A percentile compares a stretch with the other conserved stretches of the same genome.
Evolutionary conservation across 1,140 invertebrate genomes (phyloP).

Genomic region (Apocrypta bakeri): DNA sequence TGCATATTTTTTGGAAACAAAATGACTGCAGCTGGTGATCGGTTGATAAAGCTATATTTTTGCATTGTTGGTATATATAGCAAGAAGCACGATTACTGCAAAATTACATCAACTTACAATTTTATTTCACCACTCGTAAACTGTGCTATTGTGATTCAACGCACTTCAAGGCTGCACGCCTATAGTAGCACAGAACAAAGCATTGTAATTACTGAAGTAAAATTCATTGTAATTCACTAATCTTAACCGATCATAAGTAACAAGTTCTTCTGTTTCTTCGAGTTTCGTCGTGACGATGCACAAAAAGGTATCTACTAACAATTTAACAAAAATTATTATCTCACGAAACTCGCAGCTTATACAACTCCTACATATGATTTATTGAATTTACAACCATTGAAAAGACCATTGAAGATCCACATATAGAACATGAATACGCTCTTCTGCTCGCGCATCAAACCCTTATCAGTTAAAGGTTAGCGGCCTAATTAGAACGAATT

Average conservation of each 20-base stretch:
- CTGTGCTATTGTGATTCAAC: too few species aligned
- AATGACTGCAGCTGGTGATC: neutral
- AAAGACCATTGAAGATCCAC: too few species aligned
- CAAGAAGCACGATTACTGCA: neutral
- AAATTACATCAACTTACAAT: too few species aligned
- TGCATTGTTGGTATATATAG: neutral
- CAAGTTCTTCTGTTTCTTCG: neutral
- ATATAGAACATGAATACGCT: too few species aligned
- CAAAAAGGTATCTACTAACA: neutral
- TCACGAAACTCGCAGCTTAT: too few species aligned
- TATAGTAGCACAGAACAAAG: too few species aligned
- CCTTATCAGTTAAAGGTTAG: neutral
- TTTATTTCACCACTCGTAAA: too few species aligned
- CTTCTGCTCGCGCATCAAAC: neutral
- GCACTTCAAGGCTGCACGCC: too few species aligned
- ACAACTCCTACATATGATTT: too few species aligned
- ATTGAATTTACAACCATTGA: too few species aligned
- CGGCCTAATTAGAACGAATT: neutral
- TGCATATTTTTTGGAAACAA: neutral
- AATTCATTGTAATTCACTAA: too few species aligned
- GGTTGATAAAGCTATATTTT: neutral
- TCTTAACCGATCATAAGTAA: conserved; percentile 1
- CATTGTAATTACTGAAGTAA: too few species aligned
- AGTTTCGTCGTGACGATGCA: conserved; percentile 20
- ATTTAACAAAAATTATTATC: neutral